Conservation (phyloP, 2,797 vertebrate species). For the Denticeps clupeoides region DNA sequence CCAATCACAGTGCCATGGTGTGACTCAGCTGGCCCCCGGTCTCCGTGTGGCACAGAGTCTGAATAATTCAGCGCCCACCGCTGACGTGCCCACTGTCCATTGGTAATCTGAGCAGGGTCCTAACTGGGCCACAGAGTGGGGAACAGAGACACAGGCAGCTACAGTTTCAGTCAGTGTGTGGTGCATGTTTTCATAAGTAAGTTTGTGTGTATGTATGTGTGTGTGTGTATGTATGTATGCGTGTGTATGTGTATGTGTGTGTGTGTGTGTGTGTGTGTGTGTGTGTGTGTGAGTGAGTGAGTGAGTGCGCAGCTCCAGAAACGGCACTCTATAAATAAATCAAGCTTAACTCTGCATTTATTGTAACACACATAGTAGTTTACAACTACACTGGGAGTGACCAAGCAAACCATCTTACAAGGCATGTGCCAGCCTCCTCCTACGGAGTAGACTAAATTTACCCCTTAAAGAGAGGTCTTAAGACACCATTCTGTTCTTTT, state of each 20-base stretch:
- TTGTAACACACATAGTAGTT: not conserved
- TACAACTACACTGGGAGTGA: not conserved
- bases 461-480: too few relatives aligned
- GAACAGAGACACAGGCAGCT: not conserved
- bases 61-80: slow-evolving; percentile 27
- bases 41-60: slow-evolving; percentile 16
- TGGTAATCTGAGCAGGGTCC: slow-evolving; percentile 24
- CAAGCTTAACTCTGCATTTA: not conserved
- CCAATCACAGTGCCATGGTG: not conserved
- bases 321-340: not conserved
- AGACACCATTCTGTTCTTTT: too few relatives aligned
- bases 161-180: not conserved
- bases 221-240: not conserved
- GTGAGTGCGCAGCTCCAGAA: not conserved
- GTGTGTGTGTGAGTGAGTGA: not conserved
- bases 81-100: slow-evolving; percentile 7
- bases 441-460: too few relatives aligned
- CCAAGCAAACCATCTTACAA: too few relatives aligned
- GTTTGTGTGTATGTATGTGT: not conserved
- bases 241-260: not conserved
- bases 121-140: slow-evolving; percentile 14
- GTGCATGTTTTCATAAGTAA: not conserved
- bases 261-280: not conserved
- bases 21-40: not conserved
- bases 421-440: too few relatives aligned